Conservation (phyloP, 2,888 invertebrate species). For the Portevinia maculata region DNA sequence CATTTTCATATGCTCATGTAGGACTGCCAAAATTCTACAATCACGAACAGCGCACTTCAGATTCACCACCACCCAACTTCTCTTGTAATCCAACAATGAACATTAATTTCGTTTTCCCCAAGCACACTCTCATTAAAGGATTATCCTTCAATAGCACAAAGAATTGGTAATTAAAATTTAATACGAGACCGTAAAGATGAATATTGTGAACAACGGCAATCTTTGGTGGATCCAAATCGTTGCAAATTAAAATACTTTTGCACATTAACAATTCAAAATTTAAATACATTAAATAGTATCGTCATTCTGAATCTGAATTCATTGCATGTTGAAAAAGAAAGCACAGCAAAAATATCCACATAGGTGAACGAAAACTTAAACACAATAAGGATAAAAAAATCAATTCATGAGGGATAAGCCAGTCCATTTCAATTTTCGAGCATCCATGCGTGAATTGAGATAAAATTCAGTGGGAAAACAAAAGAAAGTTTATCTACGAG, state of each 20-base stretch:
- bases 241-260: neutral
- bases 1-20: neutral
- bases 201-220: slow-evolving; percentile 16
- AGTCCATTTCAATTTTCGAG: neutral
- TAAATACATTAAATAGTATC: neutral
- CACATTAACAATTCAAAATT: slow-evolving; percentile 6
- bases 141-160: slow-evolving; percentile 38
- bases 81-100: slow-evolving; percentile 23
- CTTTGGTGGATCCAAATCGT: slow-evolving; percentile 39
- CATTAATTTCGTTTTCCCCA: slow-evolving; percentile 48
- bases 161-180: slow-evolving; percentile 52
- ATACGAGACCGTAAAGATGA: slow-evolving; percentile 29
- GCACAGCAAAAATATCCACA: neutral
- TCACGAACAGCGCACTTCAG: neutral
- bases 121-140: slow-evolving; percentile 45
- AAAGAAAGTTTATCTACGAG: neutral
- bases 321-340: neutral
- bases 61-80: slow-evolving; percentile 18
- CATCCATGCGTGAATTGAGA: slow-evolving; percentile 44
- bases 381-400: neutral
- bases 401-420: slow-evolving; percentile 12
- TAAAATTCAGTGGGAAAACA: slow-evolving; percentile 24
- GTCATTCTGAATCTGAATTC: neutral
- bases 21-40: neutral
- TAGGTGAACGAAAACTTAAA: slow-evolving; percentile 1